These are phyloP conservation scores for Alethe diademata DNA, from an alignment of 2,113 vertebrate species.

Conservation along the genomic window DNA sequence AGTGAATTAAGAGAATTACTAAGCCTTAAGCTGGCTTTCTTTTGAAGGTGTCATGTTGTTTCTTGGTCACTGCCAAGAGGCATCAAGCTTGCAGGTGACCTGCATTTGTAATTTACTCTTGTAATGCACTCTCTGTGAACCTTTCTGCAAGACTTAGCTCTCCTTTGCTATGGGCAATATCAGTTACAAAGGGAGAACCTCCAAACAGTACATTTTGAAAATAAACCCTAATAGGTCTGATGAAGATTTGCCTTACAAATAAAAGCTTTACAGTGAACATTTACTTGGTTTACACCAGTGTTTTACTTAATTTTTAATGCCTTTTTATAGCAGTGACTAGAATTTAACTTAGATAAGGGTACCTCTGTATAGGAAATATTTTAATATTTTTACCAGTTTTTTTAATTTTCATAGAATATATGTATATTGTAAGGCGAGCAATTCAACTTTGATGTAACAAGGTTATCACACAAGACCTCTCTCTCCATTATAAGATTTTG, in stretches of 20 bases:
- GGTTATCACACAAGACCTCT: background rate
- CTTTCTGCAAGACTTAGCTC: background rate
- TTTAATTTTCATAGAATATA: constrained; percentile 52
- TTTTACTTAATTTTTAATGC: constrained; percentile 61
- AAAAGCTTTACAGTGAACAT: background rate
- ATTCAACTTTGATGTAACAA: background rate
- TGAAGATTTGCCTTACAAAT: constrained; percentile 45
- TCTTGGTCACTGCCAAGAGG: background rate
- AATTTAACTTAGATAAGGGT: constrained; percentile 28
- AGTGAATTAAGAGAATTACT: background rate
- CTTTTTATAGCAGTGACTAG: constrained; percentile 56
- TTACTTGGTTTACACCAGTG: constrained; percentile 28
- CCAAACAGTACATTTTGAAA: background rate
- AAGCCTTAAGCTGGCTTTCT: constrained; percentile 27
- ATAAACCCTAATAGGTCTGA: constrained; percentile 2
- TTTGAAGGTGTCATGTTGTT: background rate
- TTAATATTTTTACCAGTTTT: constrained; percentile 59
- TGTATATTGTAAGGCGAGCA: constrained; percentile 27
- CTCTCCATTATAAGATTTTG: constrained; percentile 6
- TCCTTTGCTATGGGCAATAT: background rate
- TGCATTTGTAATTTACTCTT: background rate
- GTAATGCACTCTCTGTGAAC: background rate
- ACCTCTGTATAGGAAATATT: constrained; percentile 61
- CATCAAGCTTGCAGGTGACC: background rate
- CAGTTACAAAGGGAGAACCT: background rate